Percentiles rank a stretch among this genome's conserved stretches.
Evolutionary conservation across 2,888 invertebrate genomes (phyloP).

Genomic region (Drosophila quinaria): DNA sequence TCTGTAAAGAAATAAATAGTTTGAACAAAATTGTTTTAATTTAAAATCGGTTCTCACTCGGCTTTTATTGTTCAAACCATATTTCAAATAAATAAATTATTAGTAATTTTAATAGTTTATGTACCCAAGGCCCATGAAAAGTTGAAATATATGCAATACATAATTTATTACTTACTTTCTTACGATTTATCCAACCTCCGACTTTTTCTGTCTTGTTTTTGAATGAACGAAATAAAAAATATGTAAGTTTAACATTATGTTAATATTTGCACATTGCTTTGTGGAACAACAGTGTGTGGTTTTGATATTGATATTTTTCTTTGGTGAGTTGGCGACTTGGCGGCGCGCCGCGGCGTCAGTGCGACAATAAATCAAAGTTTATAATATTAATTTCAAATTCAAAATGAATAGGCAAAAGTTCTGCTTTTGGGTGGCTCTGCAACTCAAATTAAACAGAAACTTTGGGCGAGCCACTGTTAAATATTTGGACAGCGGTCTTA

Average conservation of each 20-base stretch:
- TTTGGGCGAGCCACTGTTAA: conserved; percentile 43
- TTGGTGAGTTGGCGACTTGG: conserved; percentile 48
- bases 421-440: conserved; percentile 8
- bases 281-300: neutral
- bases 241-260: conserved; percentile 69
- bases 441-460: conserved; percentile 70
- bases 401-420: conserved; percentile 46
- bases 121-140: no score
- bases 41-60: no score
- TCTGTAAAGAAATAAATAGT: no score
- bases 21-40: no score
- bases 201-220: conserved; percentile 40
- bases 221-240: conserved; percentile 46
- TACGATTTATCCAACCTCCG: no score
- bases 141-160: no score
- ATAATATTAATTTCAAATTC: conserved; percentile 78
- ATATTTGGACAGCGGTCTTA: conserved; percentile 57
- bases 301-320: neutral
- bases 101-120: no score
- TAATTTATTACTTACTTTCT: no score
- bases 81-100: no score
- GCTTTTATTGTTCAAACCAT: no score
- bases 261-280: conserved; percentile 58
- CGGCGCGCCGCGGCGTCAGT: conserved; percentile 62
- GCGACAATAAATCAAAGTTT: conserved; percentile 79